Evolutionary conservation across 2,113 vertebrate species (phyloP).

Genomic region (Hystrix brachyura): DNA sequence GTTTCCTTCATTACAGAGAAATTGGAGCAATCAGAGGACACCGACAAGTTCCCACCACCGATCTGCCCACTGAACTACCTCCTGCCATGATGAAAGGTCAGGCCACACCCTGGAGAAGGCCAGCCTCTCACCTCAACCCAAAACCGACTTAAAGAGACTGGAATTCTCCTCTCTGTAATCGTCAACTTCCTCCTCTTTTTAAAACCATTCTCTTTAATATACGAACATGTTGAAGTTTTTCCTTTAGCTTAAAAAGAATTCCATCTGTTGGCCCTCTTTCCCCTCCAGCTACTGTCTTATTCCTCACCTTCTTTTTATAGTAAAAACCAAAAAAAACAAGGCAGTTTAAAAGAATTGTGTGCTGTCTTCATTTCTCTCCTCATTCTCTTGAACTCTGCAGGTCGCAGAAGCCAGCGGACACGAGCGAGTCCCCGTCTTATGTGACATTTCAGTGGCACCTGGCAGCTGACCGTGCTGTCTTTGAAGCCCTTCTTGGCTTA

Average conservation of each 20-base stretch:
- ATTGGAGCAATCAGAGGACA: background rate
- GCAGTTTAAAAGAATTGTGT: background rate
- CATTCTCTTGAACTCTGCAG: background rate
- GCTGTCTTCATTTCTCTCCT: background rate
- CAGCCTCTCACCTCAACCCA: background rate
- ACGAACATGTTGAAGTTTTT: background rate
- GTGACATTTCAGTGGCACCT: background rate
- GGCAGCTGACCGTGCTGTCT: background rate
- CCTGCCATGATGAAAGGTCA: background rate
- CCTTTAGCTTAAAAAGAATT: conserved; percentile 13
- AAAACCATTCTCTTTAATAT: conserved; percentile 42
- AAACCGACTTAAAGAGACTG: background rate
- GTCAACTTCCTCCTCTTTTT: background rate
- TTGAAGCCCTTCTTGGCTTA: background rate
- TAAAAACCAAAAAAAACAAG: background rate
- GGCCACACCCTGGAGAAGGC: background rate
- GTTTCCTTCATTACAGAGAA: conserved; percentile 35
- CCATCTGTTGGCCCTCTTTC: conserved; percentile 1
- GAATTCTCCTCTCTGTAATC: background rate
- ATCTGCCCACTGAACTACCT: background rate
- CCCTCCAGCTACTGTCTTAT: background rate
- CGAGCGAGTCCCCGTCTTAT: background rate
- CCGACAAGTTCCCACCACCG: background rate
- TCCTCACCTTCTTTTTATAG: background rate
- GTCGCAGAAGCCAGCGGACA: background rate